Conservation (phyloP, 2,113 vertebrate species). For the Forbesichthys agassizii region DNA sequence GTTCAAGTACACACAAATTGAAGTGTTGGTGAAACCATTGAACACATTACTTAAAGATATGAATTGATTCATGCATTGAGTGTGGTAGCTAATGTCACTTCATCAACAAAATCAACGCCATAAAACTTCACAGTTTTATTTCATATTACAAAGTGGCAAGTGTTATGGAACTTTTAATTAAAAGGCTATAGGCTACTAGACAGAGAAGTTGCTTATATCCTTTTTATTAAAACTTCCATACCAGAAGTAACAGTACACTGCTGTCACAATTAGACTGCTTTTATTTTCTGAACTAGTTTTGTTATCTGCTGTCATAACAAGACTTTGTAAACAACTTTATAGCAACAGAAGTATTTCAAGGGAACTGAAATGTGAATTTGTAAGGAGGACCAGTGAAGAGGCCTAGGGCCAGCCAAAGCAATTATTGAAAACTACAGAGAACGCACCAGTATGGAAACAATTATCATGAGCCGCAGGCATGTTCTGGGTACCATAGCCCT, state of each 20-base stretch:
- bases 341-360: no score
- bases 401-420: neutral
- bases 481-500: conserved; percentile 12
- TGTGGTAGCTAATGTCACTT: no score
- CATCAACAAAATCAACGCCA: neutral
- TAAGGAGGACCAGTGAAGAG: neutral
- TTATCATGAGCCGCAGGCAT: conserved; percentile 56
- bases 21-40: no score
- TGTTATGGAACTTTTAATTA: no score
- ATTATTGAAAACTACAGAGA: conserved; percentile 5
- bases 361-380: no score
- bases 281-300: neutral
- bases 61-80: no score
- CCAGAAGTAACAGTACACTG: neutral
- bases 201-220: no score
- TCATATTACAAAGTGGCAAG: conserved; percentile 4
- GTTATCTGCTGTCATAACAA: no score
- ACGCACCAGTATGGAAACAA: conserved; percentile 40
- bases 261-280: neutral
- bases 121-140: conserved; percentile 58
- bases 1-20: neutral
- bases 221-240: no score
- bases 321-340: no score
- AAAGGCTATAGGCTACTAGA: no score
- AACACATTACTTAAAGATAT: no score